phyloP scores from a whole-genome alignment of 2,113 vertebrate species.

The Heliornis fulica region DNA sequence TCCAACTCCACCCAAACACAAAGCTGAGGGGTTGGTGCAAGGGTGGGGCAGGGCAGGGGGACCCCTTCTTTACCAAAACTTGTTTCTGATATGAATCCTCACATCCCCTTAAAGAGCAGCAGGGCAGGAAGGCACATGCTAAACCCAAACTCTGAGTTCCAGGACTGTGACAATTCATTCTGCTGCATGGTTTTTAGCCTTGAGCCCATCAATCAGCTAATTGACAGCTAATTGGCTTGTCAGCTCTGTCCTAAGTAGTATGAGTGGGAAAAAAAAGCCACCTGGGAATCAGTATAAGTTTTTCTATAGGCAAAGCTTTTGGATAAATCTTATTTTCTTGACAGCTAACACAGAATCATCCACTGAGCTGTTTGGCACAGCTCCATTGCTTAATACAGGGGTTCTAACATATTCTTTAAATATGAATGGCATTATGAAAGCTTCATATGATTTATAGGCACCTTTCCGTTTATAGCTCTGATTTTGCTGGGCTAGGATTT shows the following conservation, averaged over 20 bases:
- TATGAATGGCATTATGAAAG: neutral
- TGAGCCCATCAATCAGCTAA: neutral
- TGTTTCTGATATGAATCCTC: neutral
- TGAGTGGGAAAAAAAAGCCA: neutral
- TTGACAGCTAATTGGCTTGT: neutral
- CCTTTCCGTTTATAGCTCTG: neutral
- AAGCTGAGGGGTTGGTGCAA: neutral
- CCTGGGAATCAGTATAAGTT: neutral
- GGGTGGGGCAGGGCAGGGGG: neutral
- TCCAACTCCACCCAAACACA: neutral
- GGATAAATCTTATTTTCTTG: neutral
- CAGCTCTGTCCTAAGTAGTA: neutral
- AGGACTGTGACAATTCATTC: neutral
- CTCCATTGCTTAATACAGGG: neutral
- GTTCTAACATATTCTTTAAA: neutral
- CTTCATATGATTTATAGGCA: constrained; percentile 2
- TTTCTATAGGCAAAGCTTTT: neutral
- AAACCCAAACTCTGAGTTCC: neutral
- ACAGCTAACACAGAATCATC: neutral
- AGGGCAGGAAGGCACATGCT: neutral
- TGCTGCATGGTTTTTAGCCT: neutral
- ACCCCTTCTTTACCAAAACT: neutral
- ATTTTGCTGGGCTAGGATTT: neutral
- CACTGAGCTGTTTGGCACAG: neutral
- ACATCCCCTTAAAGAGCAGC: neutral